These are phyloP conservation scores for Pogonocherus hispidulus DNA, from an alignment of 2,888 invertebrate genomes.

Conservation along the genomic window DNA sequence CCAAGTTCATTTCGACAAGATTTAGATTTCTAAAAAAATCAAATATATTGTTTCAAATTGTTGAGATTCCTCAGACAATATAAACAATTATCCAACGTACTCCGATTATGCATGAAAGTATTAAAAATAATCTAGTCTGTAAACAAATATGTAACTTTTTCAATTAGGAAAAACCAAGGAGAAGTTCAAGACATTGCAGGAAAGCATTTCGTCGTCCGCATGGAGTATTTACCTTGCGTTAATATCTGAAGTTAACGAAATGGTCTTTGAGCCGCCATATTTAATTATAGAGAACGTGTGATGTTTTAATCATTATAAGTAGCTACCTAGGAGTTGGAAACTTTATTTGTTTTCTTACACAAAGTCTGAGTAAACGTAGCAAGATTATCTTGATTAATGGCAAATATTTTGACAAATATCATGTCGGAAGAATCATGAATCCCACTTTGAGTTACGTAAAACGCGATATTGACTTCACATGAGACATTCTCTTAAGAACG, in stretches of 20 bases:
- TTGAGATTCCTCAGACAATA: too few relatives aligned
- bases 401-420: conserved; percentile 68
- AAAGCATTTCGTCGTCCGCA: background rate
- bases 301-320: conserved; percentile 67
- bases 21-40: too few relatives aligned
- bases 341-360: conserved; percentile 66
- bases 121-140: background rate
- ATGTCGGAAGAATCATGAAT: conserved; percentile 42
- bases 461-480: conserved; percentile 44
- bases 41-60: too few relatives aligned
- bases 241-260: conserved; percentile 35
- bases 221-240: conserved; percentile 35
- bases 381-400: conserved; percentile 68
- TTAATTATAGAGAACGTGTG: conserved; percentile 65
- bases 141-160: background rate
- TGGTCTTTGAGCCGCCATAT: conserved; percentile 58
- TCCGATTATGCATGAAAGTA: too few relatives aligned
- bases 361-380: conserved; percentile 61
- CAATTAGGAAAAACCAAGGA: background rate
- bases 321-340: conserved; percentile 61
- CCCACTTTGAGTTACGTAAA: conserved; percentile 34
- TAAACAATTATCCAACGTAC: too few relatives aligned
- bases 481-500: conserved; percentile 17
- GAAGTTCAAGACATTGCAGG: background rate
- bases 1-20: too few relatives aligned